These are phyloP conservation scores for Oryzias curvinotus DNA, from an alignment of 2,113 vertebrate species.

Conservation along the genomic window DNA sequence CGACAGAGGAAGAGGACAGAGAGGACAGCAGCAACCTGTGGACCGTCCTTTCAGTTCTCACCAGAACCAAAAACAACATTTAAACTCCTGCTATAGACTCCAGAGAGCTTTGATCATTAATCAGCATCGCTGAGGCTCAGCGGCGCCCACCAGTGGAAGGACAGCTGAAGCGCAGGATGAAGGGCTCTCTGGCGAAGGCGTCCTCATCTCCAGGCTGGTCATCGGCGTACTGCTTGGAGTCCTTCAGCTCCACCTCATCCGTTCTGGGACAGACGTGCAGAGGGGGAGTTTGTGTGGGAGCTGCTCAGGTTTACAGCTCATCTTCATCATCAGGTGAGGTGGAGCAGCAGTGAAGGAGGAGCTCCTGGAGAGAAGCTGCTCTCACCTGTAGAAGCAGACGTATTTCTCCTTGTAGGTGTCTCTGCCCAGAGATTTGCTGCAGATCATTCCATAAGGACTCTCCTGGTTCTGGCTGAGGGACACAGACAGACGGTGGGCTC, in stretches of 20 bases:
- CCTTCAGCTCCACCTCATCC: conserved; percentile 34
- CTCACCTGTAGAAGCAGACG: conserved; percentile 68
- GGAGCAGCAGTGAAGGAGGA: not conserved
- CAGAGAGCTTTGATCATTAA: no score
- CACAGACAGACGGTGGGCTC: not conserved
- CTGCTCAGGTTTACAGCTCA: not conserved
- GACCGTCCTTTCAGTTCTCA: no score
- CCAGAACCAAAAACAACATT: no score
- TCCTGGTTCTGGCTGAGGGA: not conserved
- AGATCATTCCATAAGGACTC: conserved; percentile 19
- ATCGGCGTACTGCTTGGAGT: conserved; percentile 54
- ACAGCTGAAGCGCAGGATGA: conserved; percentile 52
- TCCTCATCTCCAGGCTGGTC: conserved; percentile 61
- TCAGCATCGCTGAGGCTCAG: fast-evolving
- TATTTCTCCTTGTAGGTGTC: conserved; percentile 64
- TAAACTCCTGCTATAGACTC: no score
- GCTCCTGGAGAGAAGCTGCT: not conserved
- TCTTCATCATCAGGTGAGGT: not conserved
- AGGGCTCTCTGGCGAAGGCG: conserved; percentile 66
- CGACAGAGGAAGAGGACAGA: no score
- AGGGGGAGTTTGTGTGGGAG: not conserved
- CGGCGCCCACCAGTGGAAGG: conserved; percentile 33
- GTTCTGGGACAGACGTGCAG: conserved; percentile 18
- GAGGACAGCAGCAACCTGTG: no score
- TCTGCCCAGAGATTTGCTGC: conserved; percentile 53